Percentiles rank a stretch among this genome's conserved stretches.
Conservation (phyloP, 2,888 invertebrate species). For the Lithophane semibrunnea region DNA sequence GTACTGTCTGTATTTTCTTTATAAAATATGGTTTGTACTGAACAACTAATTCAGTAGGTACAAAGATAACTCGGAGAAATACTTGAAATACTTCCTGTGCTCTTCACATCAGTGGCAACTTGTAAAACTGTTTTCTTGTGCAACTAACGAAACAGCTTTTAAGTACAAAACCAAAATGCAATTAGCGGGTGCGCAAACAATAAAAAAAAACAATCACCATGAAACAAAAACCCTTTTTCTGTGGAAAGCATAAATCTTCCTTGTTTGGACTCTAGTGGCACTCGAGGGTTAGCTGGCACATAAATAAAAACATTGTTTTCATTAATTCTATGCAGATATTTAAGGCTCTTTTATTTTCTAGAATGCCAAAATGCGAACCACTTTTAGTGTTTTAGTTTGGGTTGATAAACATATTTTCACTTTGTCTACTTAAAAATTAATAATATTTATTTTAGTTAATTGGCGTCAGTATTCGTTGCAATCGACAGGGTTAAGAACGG, state of each 20-base stretch:
- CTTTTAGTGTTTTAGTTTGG: not conserved
- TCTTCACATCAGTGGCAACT: not conserved
- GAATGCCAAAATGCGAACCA: not conserved
- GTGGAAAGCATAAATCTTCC: conserved; percentile 81
- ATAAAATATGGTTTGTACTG: not conserved
- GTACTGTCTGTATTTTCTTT: not conserved
- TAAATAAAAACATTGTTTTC: conserved; percentile 77
- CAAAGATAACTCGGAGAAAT: not conserved
- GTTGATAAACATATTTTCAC: no score
- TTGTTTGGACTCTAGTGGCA: conserved; percentile 76
- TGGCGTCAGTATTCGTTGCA: not conserved
- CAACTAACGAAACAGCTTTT: conserved; percentile 38
- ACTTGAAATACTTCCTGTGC: not conserved
- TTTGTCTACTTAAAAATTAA: not conserved
- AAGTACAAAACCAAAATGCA: conserved; percentile 69
- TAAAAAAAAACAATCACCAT: conserved; percentile 75
- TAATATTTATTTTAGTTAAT: not conserved
- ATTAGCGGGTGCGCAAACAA: conserved; percentile 72
- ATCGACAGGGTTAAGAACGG: not conserved
- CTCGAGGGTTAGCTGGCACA: conserved; percentile 75
- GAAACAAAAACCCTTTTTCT: conserved; percentile 77
- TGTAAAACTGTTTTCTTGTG: conserved; percentile 19
- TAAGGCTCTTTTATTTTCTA: conserved; percentile 27
- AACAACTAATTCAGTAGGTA: not conserved
- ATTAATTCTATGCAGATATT: conserved; percentile 51